Evolutionary conservation across 1,140 invertebrate species (phyloP).

Genomic region (Aphaenogaster floridana): DNA sequence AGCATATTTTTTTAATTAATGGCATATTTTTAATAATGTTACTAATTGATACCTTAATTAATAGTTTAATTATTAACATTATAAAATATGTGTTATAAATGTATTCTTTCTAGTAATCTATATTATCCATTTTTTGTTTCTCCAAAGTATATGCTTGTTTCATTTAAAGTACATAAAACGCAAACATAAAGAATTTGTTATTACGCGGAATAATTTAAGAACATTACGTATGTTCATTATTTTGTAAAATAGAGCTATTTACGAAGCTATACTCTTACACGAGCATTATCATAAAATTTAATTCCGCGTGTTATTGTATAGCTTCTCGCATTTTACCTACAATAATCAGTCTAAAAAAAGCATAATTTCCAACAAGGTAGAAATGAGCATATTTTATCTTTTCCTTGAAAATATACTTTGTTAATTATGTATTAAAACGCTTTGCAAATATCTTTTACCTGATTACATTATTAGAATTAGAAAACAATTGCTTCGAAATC

Average conservation of each 20-base stretch:
- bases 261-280: neutral
- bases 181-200: neutral
- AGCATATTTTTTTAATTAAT: neutral
- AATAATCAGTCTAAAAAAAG: neutral
- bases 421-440: neutral
- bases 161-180: neutral
- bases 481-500: neutral
- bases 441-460: neutral
- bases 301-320: neutral
- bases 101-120: neutral
- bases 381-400: neutral
- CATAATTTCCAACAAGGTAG: neutral
- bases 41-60: neutral
- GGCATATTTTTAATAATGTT: neutral
- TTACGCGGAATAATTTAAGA: neutral
- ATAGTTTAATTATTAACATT: neutral
- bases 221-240: neutral
- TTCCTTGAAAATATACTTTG: neutral
- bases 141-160: neutral
- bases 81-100: neutral
- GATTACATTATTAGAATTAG: neutral
- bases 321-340: neutral
- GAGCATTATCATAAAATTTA: neutral
- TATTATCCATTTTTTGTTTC: neutral
- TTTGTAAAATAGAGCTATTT: neutral